These are phyloP conservation scores for Tetramorium parvispinum DNA, from an alignment of 1,140 invertebrate species.

Conservation along the genomic window DNA sequence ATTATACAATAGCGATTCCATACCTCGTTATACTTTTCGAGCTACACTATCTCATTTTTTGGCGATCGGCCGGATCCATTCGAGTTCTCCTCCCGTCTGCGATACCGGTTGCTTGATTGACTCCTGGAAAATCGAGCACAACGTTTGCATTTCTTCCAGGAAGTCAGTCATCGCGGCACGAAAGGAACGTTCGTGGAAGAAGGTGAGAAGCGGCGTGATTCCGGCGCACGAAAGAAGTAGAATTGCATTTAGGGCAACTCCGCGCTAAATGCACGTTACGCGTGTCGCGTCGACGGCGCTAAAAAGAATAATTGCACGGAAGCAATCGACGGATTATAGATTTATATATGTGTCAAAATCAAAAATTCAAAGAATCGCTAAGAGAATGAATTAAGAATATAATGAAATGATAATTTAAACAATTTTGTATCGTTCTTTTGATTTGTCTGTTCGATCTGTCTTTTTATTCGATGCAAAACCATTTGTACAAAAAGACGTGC, in stretches of 20 bases:
- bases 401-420: background rate
- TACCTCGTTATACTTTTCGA: background rate
- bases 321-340: conserved; percentile 8
- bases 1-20: background rate
- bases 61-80: background rate
- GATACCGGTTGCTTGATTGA: conserved; percentile 48
- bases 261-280: background rate
- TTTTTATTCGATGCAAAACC: background rate
- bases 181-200: conserved; percentile 15
- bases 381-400: background rate
- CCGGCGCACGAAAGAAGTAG: background rate
- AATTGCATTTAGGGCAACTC: conserved; percentile 30
- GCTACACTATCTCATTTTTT: background rate
- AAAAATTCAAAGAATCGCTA: background rate
- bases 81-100: background rate
- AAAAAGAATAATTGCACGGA: conserved; percentile 20
- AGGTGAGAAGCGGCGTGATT: conserved; percentile 5
- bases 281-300: background rate
- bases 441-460: background rate
- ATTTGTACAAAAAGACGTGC: background rate
- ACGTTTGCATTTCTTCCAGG: conserved; percentile 49
- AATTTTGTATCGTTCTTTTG: background rate
- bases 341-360: background rate
- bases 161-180: conserved; percentile 13
- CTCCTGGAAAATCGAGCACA: conserved; percentile 63